A percentile compares a stretch with the other conserved stretches of the same genome.
Evolutionary conservation across 2,888 invertebrate species (phyloP).

Genomic region (Polyommatus icarus): DNA sequence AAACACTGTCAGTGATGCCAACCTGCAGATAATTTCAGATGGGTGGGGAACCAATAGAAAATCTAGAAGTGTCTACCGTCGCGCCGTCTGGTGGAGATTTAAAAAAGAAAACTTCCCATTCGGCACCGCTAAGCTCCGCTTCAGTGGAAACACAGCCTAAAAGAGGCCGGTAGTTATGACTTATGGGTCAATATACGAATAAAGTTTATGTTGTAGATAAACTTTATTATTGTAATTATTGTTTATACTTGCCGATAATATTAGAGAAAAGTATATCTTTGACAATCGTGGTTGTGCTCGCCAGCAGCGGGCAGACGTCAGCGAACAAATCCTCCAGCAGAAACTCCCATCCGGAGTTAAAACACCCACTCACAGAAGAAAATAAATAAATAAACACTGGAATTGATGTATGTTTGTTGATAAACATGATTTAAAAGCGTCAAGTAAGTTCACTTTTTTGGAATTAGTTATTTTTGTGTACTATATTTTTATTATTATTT

Average conservation of each 20-base stretch:
- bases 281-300: slow-evolving; percentile 52
- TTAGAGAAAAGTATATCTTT: slow-evolving; percentile 56
- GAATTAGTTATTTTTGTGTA: background rate
- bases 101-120: too few relatives aligned
- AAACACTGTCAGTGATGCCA: too few relatives aligned
- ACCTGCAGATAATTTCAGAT: too few relatives aligned
- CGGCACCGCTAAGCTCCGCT: too few relatives aligned
- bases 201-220: too few relatives aligned
- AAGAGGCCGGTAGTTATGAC: background rate
- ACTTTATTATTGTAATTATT: too few relatives aligned
- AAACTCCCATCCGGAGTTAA: slow-evolving; percentile 61
- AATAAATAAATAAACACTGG: slow-evolving; percentile 48
- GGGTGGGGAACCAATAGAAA: too few relatives aligned
- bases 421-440: slow-evolving; percentile 37
- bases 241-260: slow-evolving; percentile 50
- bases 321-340: slow-evolving; percentile 58
- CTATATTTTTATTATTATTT: background rate
- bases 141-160: too few relatives aligned
- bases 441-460: background rate
- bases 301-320: slow-evolving; percentile 59
- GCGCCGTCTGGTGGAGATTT: too few relatives aligned
- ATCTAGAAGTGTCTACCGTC: too few relatives aligned
- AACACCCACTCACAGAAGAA: slow-evolving; percentile 52
- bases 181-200: too few relatives aligned
- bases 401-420: slow-evolving; percentile 44